Conservation (phyloP, 2,113 vertebrate genomes). For the Meleagris gallopavo region DNA sequence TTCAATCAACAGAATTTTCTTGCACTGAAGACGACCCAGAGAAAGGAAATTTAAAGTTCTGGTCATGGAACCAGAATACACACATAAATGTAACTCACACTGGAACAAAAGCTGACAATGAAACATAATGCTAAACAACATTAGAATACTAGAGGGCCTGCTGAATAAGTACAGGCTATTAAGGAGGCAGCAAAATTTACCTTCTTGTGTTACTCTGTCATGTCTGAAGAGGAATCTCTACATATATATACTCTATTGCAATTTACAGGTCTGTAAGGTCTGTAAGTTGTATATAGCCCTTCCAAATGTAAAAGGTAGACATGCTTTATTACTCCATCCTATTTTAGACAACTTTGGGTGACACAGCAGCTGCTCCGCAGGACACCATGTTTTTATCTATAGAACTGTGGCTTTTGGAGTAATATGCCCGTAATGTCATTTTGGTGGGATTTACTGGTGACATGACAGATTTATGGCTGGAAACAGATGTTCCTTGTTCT, state of each 20-base stretch:
- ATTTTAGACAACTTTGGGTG: background rate
- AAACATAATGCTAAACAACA: background rate
- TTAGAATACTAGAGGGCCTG: background rate
- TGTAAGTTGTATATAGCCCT: background rate
- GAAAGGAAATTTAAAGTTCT: background rate
- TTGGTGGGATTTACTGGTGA: constrained; percentile 53
- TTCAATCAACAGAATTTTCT: background rate
- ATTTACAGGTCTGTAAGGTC: accelerated
- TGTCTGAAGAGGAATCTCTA: background rate
- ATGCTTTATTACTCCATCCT: background rate
- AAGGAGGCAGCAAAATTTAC: background rate
- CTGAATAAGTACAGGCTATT: background rate
- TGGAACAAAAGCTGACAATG: background rate
- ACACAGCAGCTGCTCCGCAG: background rate
- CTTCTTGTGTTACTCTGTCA: background rate
- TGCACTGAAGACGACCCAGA: background rate
- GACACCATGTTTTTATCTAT: constrained; percentile 29
- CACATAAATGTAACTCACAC: background rate
- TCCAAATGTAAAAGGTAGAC: background rate
- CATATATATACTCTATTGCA: background rate
- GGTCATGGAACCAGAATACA: background rate
- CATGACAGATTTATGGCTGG: constrained; percentile 56
- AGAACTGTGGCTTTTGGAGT: constrained; percentile 30
- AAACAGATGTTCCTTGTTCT: constrained; percentile 65
- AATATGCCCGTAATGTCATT: constrained; percentile 40